These are phyloP conservation scores for Elgaria multicarinata DNA, from an alignment of 2,113 vertebrate genomes.

Conservation along the genomic window DNA sequence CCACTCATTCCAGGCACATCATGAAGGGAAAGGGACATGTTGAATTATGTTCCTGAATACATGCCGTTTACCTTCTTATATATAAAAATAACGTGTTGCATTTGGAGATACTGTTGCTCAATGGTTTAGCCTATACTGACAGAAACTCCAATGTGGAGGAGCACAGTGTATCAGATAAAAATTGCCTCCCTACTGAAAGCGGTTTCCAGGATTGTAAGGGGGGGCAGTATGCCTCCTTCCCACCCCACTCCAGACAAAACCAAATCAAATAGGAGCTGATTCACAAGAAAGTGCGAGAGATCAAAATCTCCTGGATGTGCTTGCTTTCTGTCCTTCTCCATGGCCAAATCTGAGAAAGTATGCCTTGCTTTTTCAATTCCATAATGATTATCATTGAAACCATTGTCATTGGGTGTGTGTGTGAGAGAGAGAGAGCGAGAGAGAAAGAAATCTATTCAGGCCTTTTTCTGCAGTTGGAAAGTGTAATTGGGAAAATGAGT, in stretches of 20 bases:
- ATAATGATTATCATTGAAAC: background rate
- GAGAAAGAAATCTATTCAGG: background rate
- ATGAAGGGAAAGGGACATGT: background rate
- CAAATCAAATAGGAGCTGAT: background rate
- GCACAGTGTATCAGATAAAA: background rate
- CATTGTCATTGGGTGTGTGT: background rate
- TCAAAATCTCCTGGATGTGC: background rate
- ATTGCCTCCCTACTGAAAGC: background rate
- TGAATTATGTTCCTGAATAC: background rate
- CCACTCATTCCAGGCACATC: background rate
- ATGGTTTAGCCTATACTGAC: background rate
- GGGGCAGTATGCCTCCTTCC: background rate
- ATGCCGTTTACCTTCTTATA: background rate
- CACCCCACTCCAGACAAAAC: background rate
- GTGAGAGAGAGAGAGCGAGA: too few species aligned
- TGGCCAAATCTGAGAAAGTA: background rate
- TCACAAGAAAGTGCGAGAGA: background rate
- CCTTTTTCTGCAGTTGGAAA: background rate
- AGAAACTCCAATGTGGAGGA: background rate
- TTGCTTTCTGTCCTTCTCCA: background rate
- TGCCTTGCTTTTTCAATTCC: background rate
- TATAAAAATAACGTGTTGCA: background rate
- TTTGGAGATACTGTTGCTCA: background rate
- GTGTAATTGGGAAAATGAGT: background rate
- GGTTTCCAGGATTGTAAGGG: background rate